phyloP scores from a whole-genome alignment of 2,797 vertebrate species.

The Sarcophilus harrisii region DNA sequence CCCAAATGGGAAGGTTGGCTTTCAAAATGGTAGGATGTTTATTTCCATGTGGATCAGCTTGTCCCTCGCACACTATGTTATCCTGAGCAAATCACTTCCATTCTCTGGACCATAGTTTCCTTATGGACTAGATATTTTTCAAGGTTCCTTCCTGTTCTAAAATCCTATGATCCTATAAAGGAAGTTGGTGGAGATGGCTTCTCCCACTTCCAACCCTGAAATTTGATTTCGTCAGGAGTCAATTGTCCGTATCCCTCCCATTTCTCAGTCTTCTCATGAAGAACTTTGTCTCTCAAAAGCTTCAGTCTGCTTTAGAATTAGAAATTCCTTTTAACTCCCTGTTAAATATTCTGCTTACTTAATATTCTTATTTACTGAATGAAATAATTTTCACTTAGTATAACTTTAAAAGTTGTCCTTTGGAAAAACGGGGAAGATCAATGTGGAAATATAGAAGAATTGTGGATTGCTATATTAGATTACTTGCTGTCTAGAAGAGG shows the following conservation, averaged over 20 bases:
- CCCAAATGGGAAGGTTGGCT: background rate
- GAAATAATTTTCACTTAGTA: background rate
- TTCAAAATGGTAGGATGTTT: background rate
- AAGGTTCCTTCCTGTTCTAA: background rate
- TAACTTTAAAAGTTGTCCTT: background rate
- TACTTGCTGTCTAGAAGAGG: no score
- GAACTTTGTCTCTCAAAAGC: background rate
- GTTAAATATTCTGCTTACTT: background rate
- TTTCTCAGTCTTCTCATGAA: background rate
- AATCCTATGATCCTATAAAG: background rate
- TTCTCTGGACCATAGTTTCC: background rate
- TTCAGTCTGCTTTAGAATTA: background rate
- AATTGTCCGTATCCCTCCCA: background rate
- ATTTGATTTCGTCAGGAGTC: background rate
- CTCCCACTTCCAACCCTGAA: background rate
- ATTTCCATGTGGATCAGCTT: background rate
- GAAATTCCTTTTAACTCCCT: background rate
- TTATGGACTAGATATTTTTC: background rate
- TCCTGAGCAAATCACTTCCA: background rate
- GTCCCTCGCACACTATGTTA: background rate
- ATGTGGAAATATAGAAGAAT: no score
- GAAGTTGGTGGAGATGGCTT: background rate
- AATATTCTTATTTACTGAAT: background rate
- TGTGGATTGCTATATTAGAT: no score
- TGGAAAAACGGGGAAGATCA: no score